Conservation (phyloP, 92 coral and sea anemone species). For the Porites lobata region DNA sequence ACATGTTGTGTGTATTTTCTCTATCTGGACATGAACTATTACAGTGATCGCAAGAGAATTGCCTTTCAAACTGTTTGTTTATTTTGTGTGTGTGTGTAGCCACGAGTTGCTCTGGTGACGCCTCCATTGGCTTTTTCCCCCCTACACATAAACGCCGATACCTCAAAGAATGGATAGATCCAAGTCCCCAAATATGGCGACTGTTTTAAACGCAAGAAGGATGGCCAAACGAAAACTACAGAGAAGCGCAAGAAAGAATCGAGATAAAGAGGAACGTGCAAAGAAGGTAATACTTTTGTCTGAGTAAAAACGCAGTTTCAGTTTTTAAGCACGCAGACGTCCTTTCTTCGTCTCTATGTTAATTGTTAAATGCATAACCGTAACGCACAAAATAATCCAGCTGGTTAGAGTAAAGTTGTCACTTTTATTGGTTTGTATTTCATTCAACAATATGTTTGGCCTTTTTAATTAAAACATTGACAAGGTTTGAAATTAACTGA, state of each 20-base stretch:
- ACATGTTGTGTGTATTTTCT: not conserved
- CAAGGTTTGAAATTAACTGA: not conserved
- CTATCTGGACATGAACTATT: not conserved
- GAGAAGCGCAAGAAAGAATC: slow-evolving; percentile 25
- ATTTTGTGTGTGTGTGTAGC: not conserved
- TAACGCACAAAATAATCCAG: too few species aligned
- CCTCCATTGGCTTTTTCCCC: not conserved
- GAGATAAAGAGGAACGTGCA: slow-evolving; percentile 4
- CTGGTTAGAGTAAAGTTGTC: not conserved
- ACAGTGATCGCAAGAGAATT: not conserved
- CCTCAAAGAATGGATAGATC: slow-evolving; percentile 29
- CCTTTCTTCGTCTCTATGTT: not conserved
- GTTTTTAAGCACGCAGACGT: not conserved
- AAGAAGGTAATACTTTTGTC: slow-evolving; percentile 10
- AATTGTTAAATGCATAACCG: not conserved
- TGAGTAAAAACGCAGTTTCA: not conserved
- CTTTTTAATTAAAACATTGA: not conserved
- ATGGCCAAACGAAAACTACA: slow-evolving; percentile 20
- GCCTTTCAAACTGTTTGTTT: not conserved
- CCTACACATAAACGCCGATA: not conserved
- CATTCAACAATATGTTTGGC: not conserved
- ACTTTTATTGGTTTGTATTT: not conserved
- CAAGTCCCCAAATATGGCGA: slow-evolving; percentile 42
- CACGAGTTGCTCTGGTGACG: not conserved
- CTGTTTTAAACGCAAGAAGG: slow-evolving; percentile 32